These are phyloP conservation scores for Salmo trutta DNA, from an alignment of 2,797 vertebrate species.

Conservation along the genomic window DNA sequence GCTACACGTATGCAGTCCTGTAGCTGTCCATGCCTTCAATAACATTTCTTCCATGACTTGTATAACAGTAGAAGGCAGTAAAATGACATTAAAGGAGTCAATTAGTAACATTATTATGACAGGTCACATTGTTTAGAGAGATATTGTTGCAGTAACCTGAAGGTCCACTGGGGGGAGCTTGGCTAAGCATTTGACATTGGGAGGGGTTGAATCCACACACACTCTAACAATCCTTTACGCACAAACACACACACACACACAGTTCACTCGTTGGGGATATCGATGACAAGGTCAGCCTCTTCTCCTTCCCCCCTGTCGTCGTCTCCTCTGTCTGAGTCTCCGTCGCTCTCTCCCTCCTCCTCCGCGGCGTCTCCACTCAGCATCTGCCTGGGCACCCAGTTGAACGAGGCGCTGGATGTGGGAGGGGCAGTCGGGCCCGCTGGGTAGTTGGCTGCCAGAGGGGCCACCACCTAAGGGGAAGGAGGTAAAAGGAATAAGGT, in stretches of 20 bases:
- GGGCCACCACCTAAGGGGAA: constrained; percentile 69
- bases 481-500: neutral
- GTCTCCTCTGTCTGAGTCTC: constrained; percentile 79
- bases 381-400: constrained; percentile 90
- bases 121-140: constrained; percentile 19
- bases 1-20: neutral
- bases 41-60: constrained; percentile 18
- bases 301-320: constrained; percentile 89
- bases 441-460: constrained; percentile 75
- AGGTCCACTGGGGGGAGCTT: constrained; percentile 56
- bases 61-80: constrained; percentile 6
- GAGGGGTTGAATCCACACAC: constrained; percentile 1
- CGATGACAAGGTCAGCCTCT: constrained; percentile 89
- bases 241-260: constrained; percentile 20
- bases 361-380: constrained; percentile 85
- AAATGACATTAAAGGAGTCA: neutral
- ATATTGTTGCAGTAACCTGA: constrained; percentile 29
- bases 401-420: constrained; percentile 74
- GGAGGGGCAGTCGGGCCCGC: constrained; percentile 62
- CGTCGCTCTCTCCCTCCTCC: constrained; percentile 85
- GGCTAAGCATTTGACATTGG: constrained; percentile 14
- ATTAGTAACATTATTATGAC: no score
- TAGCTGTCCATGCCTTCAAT: neutral
- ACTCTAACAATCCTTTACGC: constrained; percentile 24
- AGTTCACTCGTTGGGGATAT: constrained; percentile 85